Evolutionary conservation across 2,797 vertebrate genomes (phyloP), one percentile per base, ranked within the genome.

Genomic region (Oryzias dopingdopingensis): DNA sequence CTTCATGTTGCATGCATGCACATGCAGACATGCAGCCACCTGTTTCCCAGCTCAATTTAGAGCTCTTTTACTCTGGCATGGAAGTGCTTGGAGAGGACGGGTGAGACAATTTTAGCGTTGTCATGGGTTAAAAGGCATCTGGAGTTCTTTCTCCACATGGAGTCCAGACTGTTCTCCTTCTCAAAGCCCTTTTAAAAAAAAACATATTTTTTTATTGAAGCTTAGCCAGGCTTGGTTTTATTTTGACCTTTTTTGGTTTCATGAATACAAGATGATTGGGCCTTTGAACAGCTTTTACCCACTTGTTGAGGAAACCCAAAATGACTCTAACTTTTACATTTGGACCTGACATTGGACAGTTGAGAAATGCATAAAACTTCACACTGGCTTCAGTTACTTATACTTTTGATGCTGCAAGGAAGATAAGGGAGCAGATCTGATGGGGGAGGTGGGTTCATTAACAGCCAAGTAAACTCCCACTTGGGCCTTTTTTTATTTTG

Each of bases 41-140:
- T 79, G 80, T 80, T 73, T 32, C 17, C 3, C 16, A 17, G 26
- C 66, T 75, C 20, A 48, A 16, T 70, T 62, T 73, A 69, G 48
- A 48, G 14, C 45, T 51, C 14, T 32, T 7, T 53, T 14, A 54
- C 60, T 58, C 10, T 57, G 17, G n/a, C 63, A 51, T 43, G 12
- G 37, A 44, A 53, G 56, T 47, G 10, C 53, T 53, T 49, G 14
- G 57, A 47, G 13, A 58, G 26, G 40, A 47, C 17, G 18, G 6
- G 17, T 23, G 4, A 29, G 22, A 5, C 14, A 15, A 37, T 56
- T 59, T 42, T 45, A 20, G 59, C 49, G 42, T 26, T 47, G 32
- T 42, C 42, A 16, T n/a, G n/a, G 43, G 47, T 48, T 59, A 40
- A 20, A 53, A 60, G 62, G 44, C 32, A 22, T 4, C 40, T 16